Percentiles rank a stretch among this genome's conserved stretches.
These are phyloP conservation scores for Toxotes jaculatrix DNA, from an alignment of 2,113 vertebrate species.

Conservation along the genomic window DNA sequence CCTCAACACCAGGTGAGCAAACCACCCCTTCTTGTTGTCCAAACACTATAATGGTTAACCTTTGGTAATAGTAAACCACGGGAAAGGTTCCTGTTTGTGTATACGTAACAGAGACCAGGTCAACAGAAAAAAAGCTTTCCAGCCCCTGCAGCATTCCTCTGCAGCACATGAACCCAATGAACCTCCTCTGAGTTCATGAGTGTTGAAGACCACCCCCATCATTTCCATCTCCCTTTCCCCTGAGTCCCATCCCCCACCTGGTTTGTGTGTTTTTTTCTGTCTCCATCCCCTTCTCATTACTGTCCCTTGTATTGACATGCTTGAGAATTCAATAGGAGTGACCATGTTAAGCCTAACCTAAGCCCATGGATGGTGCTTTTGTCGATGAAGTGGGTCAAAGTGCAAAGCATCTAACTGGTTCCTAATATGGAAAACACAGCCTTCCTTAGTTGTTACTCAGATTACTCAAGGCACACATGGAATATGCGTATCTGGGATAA, in stretches of 20 bases:
- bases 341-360: constrained; percentile 14
- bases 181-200: constrained; percentile 69
- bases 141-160: constrained; percentile 73
- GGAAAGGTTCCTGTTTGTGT: constrained; percentile 37
- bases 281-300: constrained; percentile 28
- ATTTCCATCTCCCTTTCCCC: constrained; percentile 50
- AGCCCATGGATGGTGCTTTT: constrained; percentile 9
- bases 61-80: constrained; percentile 59
- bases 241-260: constrained; percentile 63
- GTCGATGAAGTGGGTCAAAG: constrained; percentile 39
- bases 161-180: constrained; percentile 68
- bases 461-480: background rate
- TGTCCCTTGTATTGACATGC: constrained; percentile 34
- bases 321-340: constrained; percentile 42
- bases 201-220: constrained; percentile 64
- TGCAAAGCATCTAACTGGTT: background rate
- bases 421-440: background rate
- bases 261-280: constrained; percentile 32
- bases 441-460: background rate
- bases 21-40: constrained; percentile 34
- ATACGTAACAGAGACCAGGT: constrained; percentile 41
- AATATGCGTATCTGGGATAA: background rate
- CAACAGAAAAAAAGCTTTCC: constrained; percentile 37
- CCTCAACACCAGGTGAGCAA: constrained; percentile 45
- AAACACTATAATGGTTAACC: constrained; percentile 52